Percentiles rank a stretch among this genome's conserved stretches.
Conservation (phyloP, 2,888 invertebrate genomes). For the Brachypterus glaber region DNA sequence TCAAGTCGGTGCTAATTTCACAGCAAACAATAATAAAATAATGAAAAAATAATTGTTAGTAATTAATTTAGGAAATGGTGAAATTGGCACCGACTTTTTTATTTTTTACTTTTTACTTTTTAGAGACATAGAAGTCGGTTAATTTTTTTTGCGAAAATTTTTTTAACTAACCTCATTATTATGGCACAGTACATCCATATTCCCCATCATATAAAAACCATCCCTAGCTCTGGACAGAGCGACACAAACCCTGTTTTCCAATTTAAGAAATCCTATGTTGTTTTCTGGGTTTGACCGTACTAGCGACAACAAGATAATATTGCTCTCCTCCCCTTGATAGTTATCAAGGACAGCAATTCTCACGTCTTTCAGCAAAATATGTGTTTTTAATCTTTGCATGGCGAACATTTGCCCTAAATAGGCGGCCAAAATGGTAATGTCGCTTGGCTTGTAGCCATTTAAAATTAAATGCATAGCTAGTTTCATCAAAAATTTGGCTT, state of each 20-base stretch:
- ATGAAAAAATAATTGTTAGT: too few species aligned
- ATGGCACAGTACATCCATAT: conserved; percentile 49
- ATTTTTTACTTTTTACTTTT: too few species aligned
- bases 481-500: conserved; percentile 53
- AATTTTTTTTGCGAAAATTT: conserved; percentile 4
- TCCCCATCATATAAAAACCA: conserved; percentile 67
- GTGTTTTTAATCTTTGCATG: conserved; percentile 42
- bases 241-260: conserved; percentile 66
- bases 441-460: conserved; percentile 48
- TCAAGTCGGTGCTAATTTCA: too few species aligned
- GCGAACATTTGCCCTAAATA: conserved; percentile 61
- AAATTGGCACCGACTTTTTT: too few species aligned
- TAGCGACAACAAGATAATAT: conserved; percentile 67
- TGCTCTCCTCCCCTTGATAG: conserved; percentile 73
- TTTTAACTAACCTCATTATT: conserved; percentile 37
- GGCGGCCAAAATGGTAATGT: conserved; percentile 65
- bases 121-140: too few species aligned
- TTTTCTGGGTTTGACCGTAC: conserved; percentile 63
- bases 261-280: conserved; percentile 60
- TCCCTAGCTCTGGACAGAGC: conserved; percentile 64
- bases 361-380: conserved; percentile 41
- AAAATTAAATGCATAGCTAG: conserved; percentile 53
- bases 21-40: too few species aligned
- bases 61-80: too few species aligned
- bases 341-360: conserved; percentile 64